phyloP scores from a whole-genome alignment of 2,888 invertebrate species.

The Lamproptera curius region DNA sequence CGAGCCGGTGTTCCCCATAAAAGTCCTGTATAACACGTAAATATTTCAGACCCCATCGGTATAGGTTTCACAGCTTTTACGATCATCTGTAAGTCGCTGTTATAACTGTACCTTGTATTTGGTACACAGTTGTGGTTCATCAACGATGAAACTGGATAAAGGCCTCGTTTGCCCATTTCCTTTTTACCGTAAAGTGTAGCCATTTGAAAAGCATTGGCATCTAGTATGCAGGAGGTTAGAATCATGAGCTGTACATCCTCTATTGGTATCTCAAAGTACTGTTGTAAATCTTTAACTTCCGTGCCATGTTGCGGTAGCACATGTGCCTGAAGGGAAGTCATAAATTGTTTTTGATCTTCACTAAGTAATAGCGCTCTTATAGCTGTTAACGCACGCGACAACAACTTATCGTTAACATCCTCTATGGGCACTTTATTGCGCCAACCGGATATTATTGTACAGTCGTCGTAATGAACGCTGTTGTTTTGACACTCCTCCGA shows the following conservation, averaged over 20 bases:
- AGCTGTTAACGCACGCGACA: slow-evolving; percentile 58
- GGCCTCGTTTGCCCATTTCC: slow-evolving; percentile 76
- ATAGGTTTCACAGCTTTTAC: slow-evolving; percentile 80
- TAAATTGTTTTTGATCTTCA: slow-evolving; percentile 68
- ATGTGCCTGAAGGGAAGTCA: slow-evolving; percentile 74
- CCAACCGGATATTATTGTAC: slow-evolving; percentile 79
- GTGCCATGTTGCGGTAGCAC: slow-evolving; percentile 70
- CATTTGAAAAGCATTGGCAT: slow-evolving; percentile 84
- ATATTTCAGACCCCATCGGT: slow-evolving; percentile 79
- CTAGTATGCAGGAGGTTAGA: slow-evolving; percentile 79
- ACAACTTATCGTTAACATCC: slow-evolving; percentile 49
- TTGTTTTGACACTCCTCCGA: slow-evolving; percentile 80
- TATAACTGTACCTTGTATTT: slow-evolving; percentile 81
- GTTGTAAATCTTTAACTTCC: slow-evolving; percentile 77
- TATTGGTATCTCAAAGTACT: slow-evolving; percentile 65
- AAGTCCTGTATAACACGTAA: slow-evolving; percentile 81
- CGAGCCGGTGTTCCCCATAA: slow-evolving; percentile 84
- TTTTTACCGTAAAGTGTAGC: slow-evolving; percentile 61
- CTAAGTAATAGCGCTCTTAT: slow-evolving; percentile 59
- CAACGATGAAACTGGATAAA: slow-evolving; percentile 82
- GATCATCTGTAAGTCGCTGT: slow-evolving; percentile 75
- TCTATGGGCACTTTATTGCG: slow-evolving; percentile 66
- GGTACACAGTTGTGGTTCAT: slow-evolving; percentile 85
- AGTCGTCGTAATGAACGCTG: slow-evolving; percentile 79
- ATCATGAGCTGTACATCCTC: slow-evolving; percentile 79